Percentiles rank a stretch among this genome's conserved stretches.
Evolutionary conservation across 2,113 vertebrate genomes (phyloP).

Genomic region (Perca schrenkii): DNA sequence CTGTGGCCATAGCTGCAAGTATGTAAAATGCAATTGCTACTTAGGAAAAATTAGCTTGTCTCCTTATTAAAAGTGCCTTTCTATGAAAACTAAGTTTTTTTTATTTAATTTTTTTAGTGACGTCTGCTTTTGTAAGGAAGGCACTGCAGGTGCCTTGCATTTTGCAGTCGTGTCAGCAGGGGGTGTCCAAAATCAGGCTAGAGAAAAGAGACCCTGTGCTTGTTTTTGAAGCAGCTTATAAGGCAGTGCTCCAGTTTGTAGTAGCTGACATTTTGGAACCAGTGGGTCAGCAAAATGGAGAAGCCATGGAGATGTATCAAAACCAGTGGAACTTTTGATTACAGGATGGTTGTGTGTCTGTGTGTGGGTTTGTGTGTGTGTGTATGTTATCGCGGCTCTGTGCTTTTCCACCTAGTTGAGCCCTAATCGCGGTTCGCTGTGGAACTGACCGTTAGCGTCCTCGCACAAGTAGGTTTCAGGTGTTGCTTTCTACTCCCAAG

Average conservation of each 20-base stretch:
- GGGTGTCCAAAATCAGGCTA: constrained; percentile 75
- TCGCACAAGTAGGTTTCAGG: constrained; percentile 45
- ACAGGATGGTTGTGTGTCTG: background rate
- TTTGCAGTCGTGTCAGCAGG: constrained; percentile 72
- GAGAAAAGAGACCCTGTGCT: constrained; percentile 33
- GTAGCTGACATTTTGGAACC: constrained; percentile 82
- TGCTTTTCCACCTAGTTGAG: background rate
- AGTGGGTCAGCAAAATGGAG: constrained; percentile 81
- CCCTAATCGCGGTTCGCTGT: constrained; percentile 33
- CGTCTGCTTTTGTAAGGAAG: background rate
- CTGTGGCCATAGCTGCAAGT: fast-evolving
- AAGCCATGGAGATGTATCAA: constrained; percentile 66
- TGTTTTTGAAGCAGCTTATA: constrained; percentile 57
- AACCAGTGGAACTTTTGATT: constrained; percentile 52
- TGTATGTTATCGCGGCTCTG: background rate
- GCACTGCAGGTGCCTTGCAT: constrained; percentile 24
- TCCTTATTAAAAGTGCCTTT: background rate
- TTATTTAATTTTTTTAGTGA: background rate
- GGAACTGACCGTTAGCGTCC: constrained; percentile 23
- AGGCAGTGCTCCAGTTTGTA: constrained; percentile 74
- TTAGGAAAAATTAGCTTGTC: background rate
- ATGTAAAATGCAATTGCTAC: background rate
- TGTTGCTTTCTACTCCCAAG: constrained; percentile 25
- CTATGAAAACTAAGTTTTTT: background rate
- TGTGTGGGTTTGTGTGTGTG: background rate